Evolutionary conservation across 2,797 vertebrate genomes (phyloP).

Genomic region (Yasuhikotakia modesta): DNA sequence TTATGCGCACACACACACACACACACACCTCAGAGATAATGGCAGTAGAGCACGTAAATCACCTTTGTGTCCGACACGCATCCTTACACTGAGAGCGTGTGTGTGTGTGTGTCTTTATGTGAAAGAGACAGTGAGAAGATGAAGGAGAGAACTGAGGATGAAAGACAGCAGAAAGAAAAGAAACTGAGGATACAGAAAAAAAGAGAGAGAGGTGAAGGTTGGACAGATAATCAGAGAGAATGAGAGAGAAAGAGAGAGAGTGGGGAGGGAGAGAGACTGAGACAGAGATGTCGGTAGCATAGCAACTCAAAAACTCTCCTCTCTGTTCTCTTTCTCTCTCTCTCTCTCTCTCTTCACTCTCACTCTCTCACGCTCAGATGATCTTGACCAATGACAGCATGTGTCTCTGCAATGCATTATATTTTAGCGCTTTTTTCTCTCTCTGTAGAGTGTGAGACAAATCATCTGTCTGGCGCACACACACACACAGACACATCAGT

Average conservation of each 20-base stretch:
- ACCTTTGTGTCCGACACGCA: conserved; percentile 60
- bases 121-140: conserved; percentile 32
- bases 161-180: conserved; percentile 40
- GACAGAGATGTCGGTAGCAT: conserved; percentile 52
- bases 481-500: conserved; percentile 8
- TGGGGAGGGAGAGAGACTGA: conserved; percentile 8
- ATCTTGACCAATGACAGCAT: conserved; percentile 50
- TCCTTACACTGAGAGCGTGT: conserved; percentile 44
- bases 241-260: conserved; percentile 15
- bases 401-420: conserved; percentile 35
- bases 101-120: conserved; percentile 25
- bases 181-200: conserved; percentile 12
- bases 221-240: conserved; percentile 13
- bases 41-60: conserved; percentile 62
- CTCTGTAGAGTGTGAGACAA: conserved; percentile 26
- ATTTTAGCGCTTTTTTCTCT: conserved; percentile 25
- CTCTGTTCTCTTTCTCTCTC: too few species aligned
- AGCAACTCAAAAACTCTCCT: conserved; percentile 52
- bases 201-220: conserved; percentile 1
- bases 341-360: too few species aligned
- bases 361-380: conserved; percentile 1
- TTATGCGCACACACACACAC: conserved; percentile 29
- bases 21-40: conserved; percentile 60
- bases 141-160: conserved; percentile 26
- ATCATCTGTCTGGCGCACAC: conserved; percentile 31